Base-by-base conservation (phyloP, 2,888 invertebrate genomes). In the Alsophila aescularia region DNA sequence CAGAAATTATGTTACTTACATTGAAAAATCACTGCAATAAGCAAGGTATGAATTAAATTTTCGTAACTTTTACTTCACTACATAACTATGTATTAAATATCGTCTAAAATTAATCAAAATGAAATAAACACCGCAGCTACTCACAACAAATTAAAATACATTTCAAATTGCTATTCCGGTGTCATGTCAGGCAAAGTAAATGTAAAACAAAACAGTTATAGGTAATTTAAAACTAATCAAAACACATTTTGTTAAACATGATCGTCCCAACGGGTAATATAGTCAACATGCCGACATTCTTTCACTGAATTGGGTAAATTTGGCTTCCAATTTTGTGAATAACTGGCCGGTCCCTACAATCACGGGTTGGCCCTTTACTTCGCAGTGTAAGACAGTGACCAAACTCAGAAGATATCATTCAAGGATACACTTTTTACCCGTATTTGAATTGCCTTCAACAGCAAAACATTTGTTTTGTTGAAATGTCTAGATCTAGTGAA, bases 271-370 rank as follows among this genome's bases (percentile, higher is more conserved):
- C 43, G 52, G 52, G 37, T 54, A 62, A 63, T 63, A 54, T 52
- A 54, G 48, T 57, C 52, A 52, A 65, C 44, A 58, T 58, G 43
- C 64, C 55, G 52, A 59, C 60, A 67, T 71, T 76, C 60, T 67
- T 67, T 60, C 51, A 73, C 67, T 51, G 60, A 68, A 73, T 75
- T 70, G 52, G 58, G 61, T 66, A 47, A 53, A 51, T 69, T 66
- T 66, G 58, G 62, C 70, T 70, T 60, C 67, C 72, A 75, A 71
- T 73, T 73, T 72, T 64, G 67, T 64, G 61, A 64, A 70, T 71
- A 72, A 70, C 69, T 70, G 45, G 67, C 61, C 65, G 60, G 67
- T 59, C 64, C 62, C 66, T 64, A 72, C 70, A 70, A 69, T 71
- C 67, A 74, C 57, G 66, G 56, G 61, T 50, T 10, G 43, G 32